Evolutionary conservation across 2,888 invertebrate genomes (phyloP).

Genomic region (Prosapia bicincta): DNA sequence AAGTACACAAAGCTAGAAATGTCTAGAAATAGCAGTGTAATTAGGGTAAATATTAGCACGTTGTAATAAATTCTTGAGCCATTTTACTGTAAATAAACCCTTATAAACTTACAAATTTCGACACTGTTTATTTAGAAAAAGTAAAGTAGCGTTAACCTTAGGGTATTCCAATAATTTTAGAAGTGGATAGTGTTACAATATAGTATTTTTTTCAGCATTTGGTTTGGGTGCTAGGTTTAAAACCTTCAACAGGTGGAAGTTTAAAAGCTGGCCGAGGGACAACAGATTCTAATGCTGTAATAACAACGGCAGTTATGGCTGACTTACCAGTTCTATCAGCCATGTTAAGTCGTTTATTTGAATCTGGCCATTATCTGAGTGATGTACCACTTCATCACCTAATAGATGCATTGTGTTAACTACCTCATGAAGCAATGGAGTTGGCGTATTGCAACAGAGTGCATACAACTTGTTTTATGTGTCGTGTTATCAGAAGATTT

Average conservation of each 20-base stretch:
- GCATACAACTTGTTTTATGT: too few species aligned
- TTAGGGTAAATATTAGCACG: too few species aligned
- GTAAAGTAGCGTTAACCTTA: too few species aligned
- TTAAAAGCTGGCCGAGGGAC: conserved; percentile 79
- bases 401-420: conserved; percentile 92
- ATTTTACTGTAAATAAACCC: too few species aligned
- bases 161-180: too few species aligned
- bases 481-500: too few species aligned
- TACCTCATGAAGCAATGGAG: conserved; percentile 97
- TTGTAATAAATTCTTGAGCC: too few species aligned
- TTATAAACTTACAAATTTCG: too few species aligned
- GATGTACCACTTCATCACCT: conserved; percentile 94
- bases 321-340: conserved; percentile 87
- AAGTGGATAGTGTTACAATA: too few species aligned
- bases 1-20: too few species aligned
- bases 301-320: conserved; percentile 95
- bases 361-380: conserved; percentile 89
- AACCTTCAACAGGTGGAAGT: conserved; percentile 92
- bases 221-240: conserved; percentile 93
- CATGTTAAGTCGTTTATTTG: conserved; percentile 89
- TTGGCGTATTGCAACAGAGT: conserved; percentile 91
- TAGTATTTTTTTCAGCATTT: conserved; percentile 53
- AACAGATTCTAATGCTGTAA: conserved; percentile 78
- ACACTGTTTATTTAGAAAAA: too few species aligned
- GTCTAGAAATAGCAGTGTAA: too few species aligned